Conservation (phyloP, 2,888 invertebrate genomes). For the Hecatera dysodea region DNA sequence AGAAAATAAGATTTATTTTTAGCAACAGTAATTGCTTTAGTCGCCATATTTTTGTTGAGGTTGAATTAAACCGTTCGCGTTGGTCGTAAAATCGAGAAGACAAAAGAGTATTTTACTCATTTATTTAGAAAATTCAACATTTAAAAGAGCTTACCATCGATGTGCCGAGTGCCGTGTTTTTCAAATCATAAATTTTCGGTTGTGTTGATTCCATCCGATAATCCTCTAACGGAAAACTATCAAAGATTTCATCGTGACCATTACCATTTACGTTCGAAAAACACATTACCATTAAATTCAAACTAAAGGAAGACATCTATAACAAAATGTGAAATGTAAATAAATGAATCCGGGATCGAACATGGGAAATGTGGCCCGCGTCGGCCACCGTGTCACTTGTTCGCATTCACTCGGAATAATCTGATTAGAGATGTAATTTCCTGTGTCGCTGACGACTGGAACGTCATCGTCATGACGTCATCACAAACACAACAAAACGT, state of each 20-base stretch:
- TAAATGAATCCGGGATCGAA: conserved; percentile 54
- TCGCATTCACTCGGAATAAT: conserved; percentile 81
- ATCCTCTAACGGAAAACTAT: conserved; percentile 19
- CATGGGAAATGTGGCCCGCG: conserved; percentile 46
- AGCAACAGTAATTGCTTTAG: conserved; percentile 1
- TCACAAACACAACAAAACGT: conserved; percentile 63
- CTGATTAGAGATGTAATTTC: conserved; percentile 87
- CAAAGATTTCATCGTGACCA: conserved; percentile 28
- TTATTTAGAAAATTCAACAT: not conserved
- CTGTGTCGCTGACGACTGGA: conserved; percentile 77
- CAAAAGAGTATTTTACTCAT: not conserved
- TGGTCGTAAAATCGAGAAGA: not conserved
- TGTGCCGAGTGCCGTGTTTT: not conserved
- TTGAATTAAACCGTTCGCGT: not conserved
- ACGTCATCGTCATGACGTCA: conserved; percentile 69
- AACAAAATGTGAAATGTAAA: conserved; percentile 56
- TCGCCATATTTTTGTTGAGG: not conserved
- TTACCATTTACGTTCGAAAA: conserved; percentile 40
- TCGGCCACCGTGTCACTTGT: conserved; percentile 73
- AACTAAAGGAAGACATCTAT: conserved; percentile 61
- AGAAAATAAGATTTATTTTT: conserved; percentile 25
- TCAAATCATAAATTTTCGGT: conserved; percentile 25
- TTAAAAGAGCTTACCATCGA: not conserved
- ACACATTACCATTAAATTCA: conserved; percentile 39
- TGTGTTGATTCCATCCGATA: conserved; percentile 5